Conservation (phyloP, 2,113 vertebrate genomes). For the Hypanus sabinus region DNA sequence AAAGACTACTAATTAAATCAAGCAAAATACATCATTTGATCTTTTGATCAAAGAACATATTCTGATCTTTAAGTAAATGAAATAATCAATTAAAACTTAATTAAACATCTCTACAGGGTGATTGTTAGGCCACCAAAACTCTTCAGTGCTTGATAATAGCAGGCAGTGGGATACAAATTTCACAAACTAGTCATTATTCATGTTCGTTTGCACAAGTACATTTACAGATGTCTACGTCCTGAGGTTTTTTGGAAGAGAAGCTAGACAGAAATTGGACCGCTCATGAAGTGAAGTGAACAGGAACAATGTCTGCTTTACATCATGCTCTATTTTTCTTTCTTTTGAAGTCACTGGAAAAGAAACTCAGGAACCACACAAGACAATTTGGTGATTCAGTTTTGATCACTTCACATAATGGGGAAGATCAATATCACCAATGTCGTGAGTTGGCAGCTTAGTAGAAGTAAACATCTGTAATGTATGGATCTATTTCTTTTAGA, state of each 20-base stretch:
- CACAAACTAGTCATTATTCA: neutral
- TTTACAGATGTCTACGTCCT: neutral
- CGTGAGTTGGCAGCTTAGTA: neutral
- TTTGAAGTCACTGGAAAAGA: neutral
- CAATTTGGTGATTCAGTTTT: neutral
- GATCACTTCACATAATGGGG: neutral
- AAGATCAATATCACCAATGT: neutral
- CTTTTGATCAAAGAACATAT: constrained; percentile 20
- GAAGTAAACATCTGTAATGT: neutral
- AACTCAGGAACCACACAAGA: neutral
- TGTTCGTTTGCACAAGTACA: neutral
- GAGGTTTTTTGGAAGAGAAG: neutral
- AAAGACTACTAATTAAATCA: constrained; percentile 17
- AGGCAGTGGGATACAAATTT: neutral
- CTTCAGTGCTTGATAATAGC: neutral
- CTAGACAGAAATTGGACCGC: neutral
- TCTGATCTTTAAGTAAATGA: neutral
- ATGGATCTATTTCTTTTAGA: too few species aligned
- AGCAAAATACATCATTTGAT: neutral
- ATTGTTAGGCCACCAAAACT: neutral
- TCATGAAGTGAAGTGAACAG: neutral
- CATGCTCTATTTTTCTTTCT: neutral
- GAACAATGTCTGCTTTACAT: neutral
- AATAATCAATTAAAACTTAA: constrained; percentile 16
- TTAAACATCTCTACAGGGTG: neutral